These are phyloP conservation scores for Parus major DNA, from an alignment of 2,113 vertebrate species.

Conservation along the genomic window DNA sequence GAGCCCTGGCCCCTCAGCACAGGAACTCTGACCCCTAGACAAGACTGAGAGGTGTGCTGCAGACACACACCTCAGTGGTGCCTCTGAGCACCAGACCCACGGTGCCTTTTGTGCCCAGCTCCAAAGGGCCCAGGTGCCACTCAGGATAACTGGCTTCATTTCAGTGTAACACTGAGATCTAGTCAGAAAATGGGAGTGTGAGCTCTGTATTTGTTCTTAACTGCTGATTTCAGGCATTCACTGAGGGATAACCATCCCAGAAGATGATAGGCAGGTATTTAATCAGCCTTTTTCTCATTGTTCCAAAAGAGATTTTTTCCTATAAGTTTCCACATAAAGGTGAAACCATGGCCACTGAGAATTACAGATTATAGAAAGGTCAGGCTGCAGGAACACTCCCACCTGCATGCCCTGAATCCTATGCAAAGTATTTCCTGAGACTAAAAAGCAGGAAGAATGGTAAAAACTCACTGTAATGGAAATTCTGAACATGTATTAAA, in stretches of 20 bases:
- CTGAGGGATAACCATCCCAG: background rate
- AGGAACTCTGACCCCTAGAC: background rate
- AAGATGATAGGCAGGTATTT: background rate
- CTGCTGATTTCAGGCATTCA: background rate
- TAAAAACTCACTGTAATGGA: background rate
- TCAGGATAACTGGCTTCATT: background rate
- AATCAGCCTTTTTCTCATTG: background rate
- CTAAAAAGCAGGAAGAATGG: background rate
- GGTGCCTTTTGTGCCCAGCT: background rate
- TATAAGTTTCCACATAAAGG: background rate
- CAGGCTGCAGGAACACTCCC: background rate
- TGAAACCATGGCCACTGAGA: background rate
- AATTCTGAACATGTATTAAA: background rate
- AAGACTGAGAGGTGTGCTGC: fast-evolving
- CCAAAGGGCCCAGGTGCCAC: background rate
- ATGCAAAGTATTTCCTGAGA: background rate
- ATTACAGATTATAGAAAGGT: conserved; percentile 6
- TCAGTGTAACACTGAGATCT: background rate
- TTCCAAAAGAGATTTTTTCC: background rate
- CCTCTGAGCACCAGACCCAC: background rate
- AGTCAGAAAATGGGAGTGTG: background rate
- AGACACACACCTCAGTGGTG: fast-evolving
- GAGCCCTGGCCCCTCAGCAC: background rate
- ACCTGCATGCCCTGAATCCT: background rate
- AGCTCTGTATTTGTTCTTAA: background rate